Base-by-base conservation (phyloP, 2,888 invertebrate species). In the Stenoptilia bipunctidactyla region DNA sequence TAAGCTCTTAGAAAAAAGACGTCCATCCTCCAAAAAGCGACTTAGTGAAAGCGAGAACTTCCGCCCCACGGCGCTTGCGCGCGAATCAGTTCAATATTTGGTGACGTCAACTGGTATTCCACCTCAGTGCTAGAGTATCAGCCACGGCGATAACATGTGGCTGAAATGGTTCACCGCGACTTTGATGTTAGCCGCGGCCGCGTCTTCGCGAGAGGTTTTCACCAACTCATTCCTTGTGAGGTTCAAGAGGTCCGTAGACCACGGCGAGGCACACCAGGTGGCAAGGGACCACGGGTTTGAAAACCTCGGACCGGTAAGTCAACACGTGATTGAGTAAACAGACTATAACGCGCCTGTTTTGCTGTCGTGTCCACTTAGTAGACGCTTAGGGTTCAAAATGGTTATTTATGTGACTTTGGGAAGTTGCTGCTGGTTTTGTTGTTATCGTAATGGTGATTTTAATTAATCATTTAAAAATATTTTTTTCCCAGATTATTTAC, bases 191-290 rank as follows among this genome's bases (percentile, higher is more conserved):
- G 69, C 73, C 53, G 68, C 68, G 56, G 64, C 57, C 52, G 66
- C 10, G 3, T 13, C 70, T 47, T 74, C 75, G 44, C 69, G 67
- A 53, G 90, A 94, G 67, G 90, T 98, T 58, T 96, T 96, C 86
- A 98, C 97, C 70, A 98, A 97, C 82, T 92, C 94, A 41, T 98
- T 98, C 87, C 88, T 96, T 70, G 97, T 98, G 57, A 89, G 92
- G 56, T 91, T 97, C 79, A 90, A 90, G 64, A 87, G 92, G 53
- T 90, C 92, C 47, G 89, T 93, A 45, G 90, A 90, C 43, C 89
- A 88, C 53, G 86, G 89, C 13, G 86, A 92, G 60, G 98, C 96
- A 39, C 90, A 91, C 66, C 75, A 86, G 52, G 88, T 98, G 49
- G 98, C 98, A 45, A 85, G 87, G 50, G 88, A 92, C 61, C 93